phyloP scores from a whole-genome alignment of 2,113 vertebrate genomes.

The Falcunculus frontatus region DNA sequence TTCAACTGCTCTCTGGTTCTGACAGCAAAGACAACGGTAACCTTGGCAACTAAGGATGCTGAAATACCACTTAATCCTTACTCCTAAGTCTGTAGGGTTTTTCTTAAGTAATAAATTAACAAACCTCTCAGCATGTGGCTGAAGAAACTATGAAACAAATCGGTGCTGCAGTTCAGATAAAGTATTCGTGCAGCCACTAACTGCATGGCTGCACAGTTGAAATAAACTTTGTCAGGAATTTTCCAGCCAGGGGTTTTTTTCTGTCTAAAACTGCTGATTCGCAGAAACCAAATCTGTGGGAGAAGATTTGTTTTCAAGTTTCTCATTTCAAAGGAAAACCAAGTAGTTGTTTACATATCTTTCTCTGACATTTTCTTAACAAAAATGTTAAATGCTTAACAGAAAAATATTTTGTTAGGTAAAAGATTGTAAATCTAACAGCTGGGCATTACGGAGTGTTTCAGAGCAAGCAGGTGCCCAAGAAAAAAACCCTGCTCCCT shows the following conservation, averaged over 20 bases:
- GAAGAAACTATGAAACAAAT: neutral
- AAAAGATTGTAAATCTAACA: neutral
- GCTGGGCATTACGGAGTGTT: neutral
- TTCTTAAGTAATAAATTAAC: neutral
- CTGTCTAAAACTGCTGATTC: neutral
- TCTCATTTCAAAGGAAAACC: neutral
- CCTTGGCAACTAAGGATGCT: neutral
- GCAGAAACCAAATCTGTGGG: neutral
- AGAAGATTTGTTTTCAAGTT: neutral
- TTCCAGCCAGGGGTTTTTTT: neutral
- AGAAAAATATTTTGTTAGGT: neutral
- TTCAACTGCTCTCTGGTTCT: neutral
- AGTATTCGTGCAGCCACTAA: neutral
- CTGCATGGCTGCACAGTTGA: neutral
- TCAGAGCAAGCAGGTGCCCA: neutral
- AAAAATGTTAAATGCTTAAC: neutral
- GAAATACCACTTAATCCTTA: neutral
- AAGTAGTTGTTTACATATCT: neutral
- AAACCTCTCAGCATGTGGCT: neutral
- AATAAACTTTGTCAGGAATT: neutral
- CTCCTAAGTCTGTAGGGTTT: neutral
- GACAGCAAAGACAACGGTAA: neutral
- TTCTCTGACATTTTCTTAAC: neutral
- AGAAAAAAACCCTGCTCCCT: neutral
- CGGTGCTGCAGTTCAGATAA: neutral